Base-by-base conservation (phyloP, 2,113 vertebrate species). In the Dasyprocta punctata region DNA sequence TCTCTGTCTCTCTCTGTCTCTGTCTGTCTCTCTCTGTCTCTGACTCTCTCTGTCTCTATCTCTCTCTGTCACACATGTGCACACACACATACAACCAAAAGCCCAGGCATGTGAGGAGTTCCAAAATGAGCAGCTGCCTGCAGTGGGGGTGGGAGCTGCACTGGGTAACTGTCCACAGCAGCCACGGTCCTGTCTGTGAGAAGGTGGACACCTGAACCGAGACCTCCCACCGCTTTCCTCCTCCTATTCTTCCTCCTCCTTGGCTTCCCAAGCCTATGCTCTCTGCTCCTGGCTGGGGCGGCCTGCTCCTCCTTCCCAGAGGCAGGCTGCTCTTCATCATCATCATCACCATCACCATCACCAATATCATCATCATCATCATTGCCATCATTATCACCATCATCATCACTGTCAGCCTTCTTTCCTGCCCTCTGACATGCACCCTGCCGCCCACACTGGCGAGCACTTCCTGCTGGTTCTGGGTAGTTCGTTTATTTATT, bases 31-130 rank as follows among this genome's bases (percentile, higher is more conserved):
- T 54, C 54, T 54, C 11, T 5, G 54, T 54, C 54, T 16, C 3
- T n/a, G n/a, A n/a, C 54, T 54, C 54, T 54, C 54, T 54, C 11
- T 5, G 54, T 54, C 54, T 16, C 3, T n/a, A n/a, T 80, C 90
- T 36, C 17, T 52, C 78, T 73, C 69, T 81, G 67, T 36, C 71
- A 85, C 78, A 89, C 90, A 86, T 84, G 90, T 73, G 73, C 60
- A 69, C 69, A 69, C 91, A 58, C 47, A 26, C 10, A 77, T 73
- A 19, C 54, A n/a, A 71, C 97, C 97, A 91, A 90, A 96, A 95
- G 71, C 96, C 97, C 98, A 98, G 97, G n/a, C n/a, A n/a, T n/a
- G n/a, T n/a, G n/a, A n/a, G 97, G 52, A 52, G 52, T 52, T 52
- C 52, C 52, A 9, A 52, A 12, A 16, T 98, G 96, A 97, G 97